Conservation (phyloP, 2,888 invertebrate species). For the Diogma glabrata region DNA sequence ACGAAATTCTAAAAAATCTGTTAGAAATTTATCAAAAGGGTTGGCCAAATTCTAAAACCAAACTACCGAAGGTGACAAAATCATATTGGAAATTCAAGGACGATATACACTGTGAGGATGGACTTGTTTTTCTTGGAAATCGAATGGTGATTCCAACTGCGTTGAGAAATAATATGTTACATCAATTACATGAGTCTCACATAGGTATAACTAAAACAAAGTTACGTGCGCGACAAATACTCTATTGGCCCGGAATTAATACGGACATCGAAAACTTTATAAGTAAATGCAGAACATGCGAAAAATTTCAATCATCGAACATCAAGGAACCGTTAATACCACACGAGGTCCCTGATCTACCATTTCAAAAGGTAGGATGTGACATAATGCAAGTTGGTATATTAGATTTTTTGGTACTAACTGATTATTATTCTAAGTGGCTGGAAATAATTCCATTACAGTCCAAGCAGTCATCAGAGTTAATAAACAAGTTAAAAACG, state of each 20-base stretch:
- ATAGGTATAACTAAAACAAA: constrained; percentile 11
- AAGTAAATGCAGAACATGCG: no score
- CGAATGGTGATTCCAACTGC: neutral
- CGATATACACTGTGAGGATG: neutral
- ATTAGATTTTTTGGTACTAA: no score
- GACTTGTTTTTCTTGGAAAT: neutral
- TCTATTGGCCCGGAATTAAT: constrained; percentile 6
- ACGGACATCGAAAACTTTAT: constrained; percentile 7
- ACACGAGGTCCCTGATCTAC: constrained; percentile 8
- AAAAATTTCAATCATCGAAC: no score
- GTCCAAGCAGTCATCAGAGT: neutral
- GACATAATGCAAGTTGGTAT: no score
- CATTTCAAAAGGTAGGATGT: constrained; percentile 11
- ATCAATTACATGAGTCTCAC: no score
- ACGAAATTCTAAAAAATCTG: neutral
- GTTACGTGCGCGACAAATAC: neutral
- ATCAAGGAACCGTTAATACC: no score
- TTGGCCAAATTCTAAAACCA: neutral
- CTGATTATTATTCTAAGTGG: constrained; percentile 17
- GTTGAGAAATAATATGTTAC: no score
- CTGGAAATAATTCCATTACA: constrained; percentile 12
- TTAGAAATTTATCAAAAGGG: neutral
- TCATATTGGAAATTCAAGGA: neutral
- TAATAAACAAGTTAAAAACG: constrained; percentile 14
- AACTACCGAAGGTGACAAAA: neutral